A percentile compares a stretch with the other conserved stretches of the same genome.
These are phyloP conservation scores for Umimayanthus kanabou DNA, from an alignment of 92 coral and sea anemone species.

Conservation along the genomic window DNA sequence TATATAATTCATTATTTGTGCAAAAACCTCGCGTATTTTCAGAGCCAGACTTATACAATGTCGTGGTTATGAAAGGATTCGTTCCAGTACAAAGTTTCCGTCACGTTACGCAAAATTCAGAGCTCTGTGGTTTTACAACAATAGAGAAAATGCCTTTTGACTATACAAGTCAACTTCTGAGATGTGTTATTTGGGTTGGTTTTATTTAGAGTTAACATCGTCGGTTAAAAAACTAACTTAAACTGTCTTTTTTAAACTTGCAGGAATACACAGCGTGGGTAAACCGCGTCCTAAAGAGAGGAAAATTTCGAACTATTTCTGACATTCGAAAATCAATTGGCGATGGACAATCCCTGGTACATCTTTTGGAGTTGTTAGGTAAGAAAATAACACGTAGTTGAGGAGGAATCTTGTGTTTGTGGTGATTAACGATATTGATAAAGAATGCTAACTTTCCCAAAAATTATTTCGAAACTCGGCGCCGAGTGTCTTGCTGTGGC, in stretches of 20 bases:
- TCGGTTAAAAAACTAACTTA: neutral
- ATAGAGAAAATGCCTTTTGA: neutral
- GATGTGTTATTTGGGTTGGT: neutral
- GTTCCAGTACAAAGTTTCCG: neutral
- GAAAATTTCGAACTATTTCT: slow-evolving; percentile 71
- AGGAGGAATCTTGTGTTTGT: slow-evolving; percentile 19
- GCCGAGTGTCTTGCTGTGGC: neutral
- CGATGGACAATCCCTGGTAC: slow-evolving; percentile 88
- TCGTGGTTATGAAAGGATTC: slow-evolving; percentile 13
- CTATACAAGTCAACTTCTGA: neutral
- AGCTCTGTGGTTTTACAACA: neutral
- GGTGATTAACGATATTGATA: slow-evolving; percentile 29
- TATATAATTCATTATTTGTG: neutral
- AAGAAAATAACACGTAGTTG: slow-evolving; percentile 39
- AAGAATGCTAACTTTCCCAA: neutral
- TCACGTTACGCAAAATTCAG: slow-evolving; percentile 7
- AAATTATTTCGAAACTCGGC: neutral
- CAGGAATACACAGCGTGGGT: slow-evolving; percentile 96
- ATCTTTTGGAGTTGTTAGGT: slow-evolving; percentile 88
- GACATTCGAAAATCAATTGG: slow-evolving; percentile 92
- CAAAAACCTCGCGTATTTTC: neutral
- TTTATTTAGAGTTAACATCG: neutral
- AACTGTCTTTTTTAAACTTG: neutral
- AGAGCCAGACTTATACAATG: neutral
- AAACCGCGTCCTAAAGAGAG: slow-evolving; percentile 74